Conservation (phyloP, 2,113 vertebrate species). For the Thinocorus orbignyianus region DNA sequence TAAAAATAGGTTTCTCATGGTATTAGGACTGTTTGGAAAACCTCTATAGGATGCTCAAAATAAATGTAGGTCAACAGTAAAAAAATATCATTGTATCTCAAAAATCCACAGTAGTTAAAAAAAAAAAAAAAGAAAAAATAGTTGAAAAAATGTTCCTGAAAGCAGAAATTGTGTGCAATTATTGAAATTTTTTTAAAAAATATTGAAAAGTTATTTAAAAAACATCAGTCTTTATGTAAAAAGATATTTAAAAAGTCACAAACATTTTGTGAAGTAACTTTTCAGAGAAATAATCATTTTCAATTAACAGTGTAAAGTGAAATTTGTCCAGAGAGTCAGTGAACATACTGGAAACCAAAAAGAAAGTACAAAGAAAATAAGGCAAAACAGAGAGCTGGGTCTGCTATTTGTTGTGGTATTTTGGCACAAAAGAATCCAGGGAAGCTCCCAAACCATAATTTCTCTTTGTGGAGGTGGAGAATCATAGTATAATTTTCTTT, state of each 20-base stretch:
- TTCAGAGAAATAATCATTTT: not conserved
- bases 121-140: not conserved
- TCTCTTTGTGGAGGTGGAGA: not conserved
- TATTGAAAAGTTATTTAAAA: not conserved
- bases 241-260: not conserved
- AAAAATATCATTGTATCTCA: not conserved
- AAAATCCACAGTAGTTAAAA: not conserved
- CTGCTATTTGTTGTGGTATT: not conserved
- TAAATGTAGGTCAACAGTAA: not conserved
- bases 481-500: not conserved
- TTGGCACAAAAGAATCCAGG: not conserved
- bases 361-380: not conserved
- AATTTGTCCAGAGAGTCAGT: not conserved
- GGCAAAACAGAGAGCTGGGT: not conserved
- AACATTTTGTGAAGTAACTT: not conserved
- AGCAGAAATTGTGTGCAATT: not conserved
- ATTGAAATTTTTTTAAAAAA: not conserved
- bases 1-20: not conserved
- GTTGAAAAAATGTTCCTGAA: not conserved
- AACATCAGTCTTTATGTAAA: not conserved
- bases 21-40: not conserved
- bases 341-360: not conserved
- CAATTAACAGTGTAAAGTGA: accelerated
- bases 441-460: not conserved
- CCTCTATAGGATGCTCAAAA: not conserved